Evolutionary conservation across 2,113 vertebrate species (phyloP).

Genomic region (Larimichthys polyactis): DNA sequence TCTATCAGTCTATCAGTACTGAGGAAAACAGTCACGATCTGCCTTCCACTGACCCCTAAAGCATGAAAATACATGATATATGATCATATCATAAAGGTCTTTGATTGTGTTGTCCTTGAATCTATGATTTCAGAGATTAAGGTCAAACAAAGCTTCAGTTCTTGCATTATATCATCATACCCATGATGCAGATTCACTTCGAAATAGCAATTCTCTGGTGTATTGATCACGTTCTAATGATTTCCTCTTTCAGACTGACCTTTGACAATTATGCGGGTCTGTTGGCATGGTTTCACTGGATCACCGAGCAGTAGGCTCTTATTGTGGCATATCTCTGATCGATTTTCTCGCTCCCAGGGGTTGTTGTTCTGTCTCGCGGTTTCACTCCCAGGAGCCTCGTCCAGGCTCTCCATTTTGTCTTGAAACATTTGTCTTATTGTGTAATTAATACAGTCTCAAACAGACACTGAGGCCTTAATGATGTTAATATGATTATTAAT

Average conservation of each 20-base stretch:
- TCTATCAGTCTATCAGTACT: neutral
- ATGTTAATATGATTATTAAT: neutral
- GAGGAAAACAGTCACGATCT: neutral
- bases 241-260: slow-evolving; percentile 72
- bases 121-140: neutral
- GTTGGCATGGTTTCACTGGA: slow-evolving; percentile 77
- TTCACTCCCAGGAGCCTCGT: slow-evolving; percentile 34
- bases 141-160: slow-evolving; percentile 5
- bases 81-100: neutral
- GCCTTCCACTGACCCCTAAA: neutral
- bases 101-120: neutral
- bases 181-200: neutral
- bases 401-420: slow-evolving; percentile 53
- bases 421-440: slow-evolving; percentile 20
- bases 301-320: slow-evolving; percentile 59
- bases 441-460: slow-evolving; percentile 9
- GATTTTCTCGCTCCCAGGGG: slow-evolving; percentile 42
- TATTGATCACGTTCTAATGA: slow-evolving; percentile 26
- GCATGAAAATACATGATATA: neutral
- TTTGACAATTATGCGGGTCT: slow-evolving; percentile 71
- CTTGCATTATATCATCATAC: neutral
- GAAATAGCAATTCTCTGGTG: neutral
- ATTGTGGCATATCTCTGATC: slow-evolving; percentile 47
- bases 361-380: neutral
- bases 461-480: neutral